Conservation (phyloP, 1,140 invertebrate species). For the Drosophila jambulina region DNA sequence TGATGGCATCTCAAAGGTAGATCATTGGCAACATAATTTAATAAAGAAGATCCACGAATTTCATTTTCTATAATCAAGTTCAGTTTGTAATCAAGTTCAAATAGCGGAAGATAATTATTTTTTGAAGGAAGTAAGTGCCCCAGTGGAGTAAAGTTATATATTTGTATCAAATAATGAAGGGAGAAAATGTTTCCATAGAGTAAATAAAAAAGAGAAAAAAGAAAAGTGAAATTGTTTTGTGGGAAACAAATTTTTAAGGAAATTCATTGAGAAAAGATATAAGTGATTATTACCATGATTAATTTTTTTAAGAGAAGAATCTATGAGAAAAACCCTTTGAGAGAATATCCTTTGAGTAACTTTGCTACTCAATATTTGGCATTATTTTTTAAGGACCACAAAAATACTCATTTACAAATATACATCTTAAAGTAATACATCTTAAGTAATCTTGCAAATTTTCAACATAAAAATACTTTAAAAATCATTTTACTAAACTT, state of each 20-base stretch:
- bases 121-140: neutral
- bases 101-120: neutral
- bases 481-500: neutral
- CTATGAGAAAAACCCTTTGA: too few species aligned
- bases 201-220: neutral
- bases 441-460: too few species aligned
- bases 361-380: fast-evolving
- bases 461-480: neutral
- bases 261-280: too few species aligned
- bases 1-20: neutral
- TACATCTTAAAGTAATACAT: neutral
- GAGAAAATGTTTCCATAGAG: neutral
- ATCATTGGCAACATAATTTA: conserved; percentile 9
- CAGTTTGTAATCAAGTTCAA: neutral
- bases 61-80: conserved; percentile 1
- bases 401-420: neutral
- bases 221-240: conserved; percentile 1
- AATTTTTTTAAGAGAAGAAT: neutral
- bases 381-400: neutral
- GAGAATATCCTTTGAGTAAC: neutral
- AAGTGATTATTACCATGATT: too few species aligned
- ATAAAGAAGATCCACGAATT: conserved; percentile 16
- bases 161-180: neutral
- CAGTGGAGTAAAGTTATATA: neutral
- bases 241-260: neutral